phyloP scores from a whole-genome alignment of 2,888 invertebrate species.

The Xylocampa areola region DNA sequence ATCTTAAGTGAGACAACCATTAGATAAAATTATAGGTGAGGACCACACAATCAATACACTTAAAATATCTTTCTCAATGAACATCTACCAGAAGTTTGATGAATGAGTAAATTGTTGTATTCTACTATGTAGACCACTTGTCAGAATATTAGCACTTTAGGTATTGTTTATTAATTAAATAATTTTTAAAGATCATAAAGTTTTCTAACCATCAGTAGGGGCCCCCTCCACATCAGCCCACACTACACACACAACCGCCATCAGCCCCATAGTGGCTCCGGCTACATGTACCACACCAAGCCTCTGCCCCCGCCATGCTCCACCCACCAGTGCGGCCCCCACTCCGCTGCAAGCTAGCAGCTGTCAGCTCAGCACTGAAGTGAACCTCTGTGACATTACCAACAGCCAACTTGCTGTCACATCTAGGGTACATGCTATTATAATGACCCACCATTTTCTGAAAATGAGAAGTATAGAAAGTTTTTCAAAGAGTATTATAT shows the following conservation, averaged over 20 bases:
- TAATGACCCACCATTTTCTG: slow-evolving; percentile 92
- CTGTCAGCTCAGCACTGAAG: slow-evolving; percentile 91
- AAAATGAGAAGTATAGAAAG: slow-evolving; percentile 26
- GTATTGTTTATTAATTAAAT: no score
- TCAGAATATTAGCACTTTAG: no score
- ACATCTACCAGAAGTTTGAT: no score
- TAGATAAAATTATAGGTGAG: no score
- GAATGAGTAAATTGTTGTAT: no score
- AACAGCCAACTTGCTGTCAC: slow-evolving; percentile 96
- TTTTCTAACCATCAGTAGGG: slow-evolving; percentile 89
- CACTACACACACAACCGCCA: slow-evolving; percentile 95
- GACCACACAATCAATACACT: no score
- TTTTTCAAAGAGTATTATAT: background rate
- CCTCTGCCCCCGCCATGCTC: slow-evolving; percentile 93
- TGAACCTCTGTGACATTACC: slow-evolving; percentile 93
- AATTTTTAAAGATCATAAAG: no score
- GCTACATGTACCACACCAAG: slow-evolving; percentile 94
- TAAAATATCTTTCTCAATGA: no score
- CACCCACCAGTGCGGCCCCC: slow-evolving; percentile 94
- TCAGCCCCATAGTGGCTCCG: slow-evolving; percentile 94
- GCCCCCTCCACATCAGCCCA: slow-evolving; percentile 95
- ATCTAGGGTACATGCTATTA: slow-evolving; percentile 94
- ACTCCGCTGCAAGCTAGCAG: slow-evolving; percentile 96
- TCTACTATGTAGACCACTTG: no score
- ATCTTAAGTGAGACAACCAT: no score